Evolutionary conservation across 2,888 invertebrate genomes (phyloP), one percentile per base, ranked within the genome.

Genomic region (Drosophila nr. fundita): DNA sequence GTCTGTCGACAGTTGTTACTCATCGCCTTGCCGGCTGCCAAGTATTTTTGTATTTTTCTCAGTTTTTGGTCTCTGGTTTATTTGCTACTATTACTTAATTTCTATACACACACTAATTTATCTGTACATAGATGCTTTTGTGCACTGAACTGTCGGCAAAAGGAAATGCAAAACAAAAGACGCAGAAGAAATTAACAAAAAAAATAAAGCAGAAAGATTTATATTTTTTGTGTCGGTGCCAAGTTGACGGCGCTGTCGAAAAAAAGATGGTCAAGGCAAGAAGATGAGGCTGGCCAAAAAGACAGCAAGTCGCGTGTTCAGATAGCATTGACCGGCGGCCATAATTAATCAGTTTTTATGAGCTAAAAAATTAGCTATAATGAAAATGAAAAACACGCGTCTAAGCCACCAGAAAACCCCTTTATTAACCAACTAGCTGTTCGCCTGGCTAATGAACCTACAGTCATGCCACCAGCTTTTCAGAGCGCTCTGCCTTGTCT

Each of bases 401-500:
- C 6, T 21, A n/a, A 27, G 13, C 18, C 40, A 54, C 0, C 21
- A 34, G 32, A 27, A 55, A 52, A 53, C 27, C 29, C 27, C 38
- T 38, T 40, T 29, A 55, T 27, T 38, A 40, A 15, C 50, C 8
- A 49, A 18, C 49, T 13, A 34, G 34, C 34, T 48, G 13, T 18
- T 13, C 24, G 38, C 40, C 48, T 54, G 50, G 48, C 73, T 63
- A 50, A 69, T 67, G 24, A 68, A 89, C 91, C 65, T 91, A 91
- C 91, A 92, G 54, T 91, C 86, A 52, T 82, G 87, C 91, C 91
- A 91, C 91, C 92, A 91, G 61, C 77, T 87, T 61, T 69, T 76
- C 38, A 54, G 18, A n/a, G 77, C 50, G 11, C 52, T 79, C 24
- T 68, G 66, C 55, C 66, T 58, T 30, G 73, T 52, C 27, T 80